phyloP scores from a whole-genome alignment of 2,888 invertebrate genomes.

The Tricholauxania praeusta region DNA sequence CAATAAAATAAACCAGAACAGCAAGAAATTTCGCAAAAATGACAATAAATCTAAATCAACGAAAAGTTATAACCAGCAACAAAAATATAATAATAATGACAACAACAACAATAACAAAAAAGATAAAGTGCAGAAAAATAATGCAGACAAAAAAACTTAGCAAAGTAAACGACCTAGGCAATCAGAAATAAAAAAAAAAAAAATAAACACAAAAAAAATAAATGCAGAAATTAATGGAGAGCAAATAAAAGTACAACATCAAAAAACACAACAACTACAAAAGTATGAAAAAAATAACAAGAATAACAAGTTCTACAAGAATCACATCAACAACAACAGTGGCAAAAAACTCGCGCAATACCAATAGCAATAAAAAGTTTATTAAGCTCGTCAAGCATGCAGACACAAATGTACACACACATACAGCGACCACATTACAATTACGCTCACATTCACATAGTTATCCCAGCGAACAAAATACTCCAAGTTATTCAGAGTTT shows the following conservation, averaged over 20 bases:
- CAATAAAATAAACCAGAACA: slow-evolving; percentile 6
- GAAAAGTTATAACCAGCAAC: slow-evolving; percentile 5
- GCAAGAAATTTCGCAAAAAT: slow-evolving; percentile 15
- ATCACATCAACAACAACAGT: not conserved
- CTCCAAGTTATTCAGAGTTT: too few relatives aligned
- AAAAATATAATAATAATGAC: slow-evolving; percentile 7
- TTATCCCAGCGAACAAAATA: too few relatives aligned
- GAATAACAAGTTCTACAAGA: too few relatives aligned
- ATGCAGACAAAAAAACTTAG: not conserved
- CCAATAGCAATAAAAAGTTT: not conserved
- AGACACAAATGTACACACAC: slow-evolving; percentile 19
- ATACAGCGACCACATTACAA: not conserved
- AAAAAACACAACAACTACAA: too few relatives aligned
- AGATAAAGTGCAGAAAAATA: not conserved
- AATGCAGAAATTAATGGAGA: slow-evolving; percentile 7
- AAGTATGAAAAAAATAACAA: too few relatives aligned
- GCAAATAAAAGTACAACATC: not conserved
- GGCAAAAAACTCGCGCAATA: not conserved
- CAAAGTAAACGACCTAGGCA: slow-evolving; percentile 12
- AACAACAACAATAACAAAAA: not conserved
- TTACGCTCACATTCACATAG: not conserved
- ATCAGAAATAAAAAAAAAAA: not conserved
- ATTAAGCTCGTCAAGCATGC: slow-evolving; percentile 11
- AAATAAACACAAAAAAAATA: not conserved
- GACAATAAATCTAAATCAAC: slow-evolving; percentile 35